Evolutionary conservation across 2,797 vertebrate genomes (phyloP), one percentile per base, ranked within the genome.

Genomic region (Megaceryle alcyon): DNA sequence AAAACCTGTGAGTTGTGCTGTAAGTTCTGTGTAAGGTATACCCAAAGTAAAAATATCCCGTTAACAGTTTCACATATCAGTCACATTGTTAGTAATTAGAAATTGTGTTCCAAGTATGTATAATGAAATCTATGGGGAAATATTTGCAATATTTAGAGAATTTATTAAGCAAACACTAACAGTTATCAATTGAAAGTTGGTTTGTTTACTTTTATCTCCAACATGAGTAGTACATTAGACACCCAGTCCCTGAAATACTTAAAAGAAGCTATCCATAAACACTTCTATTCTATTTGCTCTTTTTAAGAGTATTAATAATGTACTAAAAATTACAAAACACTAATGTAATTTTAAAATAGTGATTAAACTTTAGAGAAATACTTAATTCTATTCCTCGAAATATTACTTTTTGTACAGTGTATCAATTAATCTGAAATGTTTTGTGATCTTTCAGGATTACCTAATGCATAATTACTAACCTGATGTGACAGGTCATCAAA

Each of bases 111-210:
- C 79, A 96, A 95, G 84, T 61, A 77, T 91, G 76, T 82, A 21
- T 77, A 68, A 65, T 65, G 75, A 80, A 83, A 44, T 17, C 25
- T 66, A 82, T 41, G 21, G 28, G 57, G 37, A 96, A 96, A 86
- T 56, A 44, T 39, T 93, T 41, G 63, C 49, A 96, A 82, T 91
- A 96, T 90, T 88, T 97, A 92, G 70, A 96, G 80, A 88, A 97
- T 95, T 95, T 96, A 95, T 90, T 90, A 93, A 94, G 88, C 31
- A 93, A 91, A 91, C 46, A 68, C 48, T 85, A 93, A 83, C 43
- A 92, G 48, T 68, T 96, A 93, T 35, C 29, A 78, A 43, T 51
- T 79, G 87, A 94, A 94, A 89, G 35, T 44, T 18, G 21, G 20
- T 48, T 10, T 56, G 44, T 44, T 44, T 44, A 44, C 18, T n/a